Base-by-base conservation (phyloP, 2,797 vertebrate species). In the Gobio occitaniae region DNA sequence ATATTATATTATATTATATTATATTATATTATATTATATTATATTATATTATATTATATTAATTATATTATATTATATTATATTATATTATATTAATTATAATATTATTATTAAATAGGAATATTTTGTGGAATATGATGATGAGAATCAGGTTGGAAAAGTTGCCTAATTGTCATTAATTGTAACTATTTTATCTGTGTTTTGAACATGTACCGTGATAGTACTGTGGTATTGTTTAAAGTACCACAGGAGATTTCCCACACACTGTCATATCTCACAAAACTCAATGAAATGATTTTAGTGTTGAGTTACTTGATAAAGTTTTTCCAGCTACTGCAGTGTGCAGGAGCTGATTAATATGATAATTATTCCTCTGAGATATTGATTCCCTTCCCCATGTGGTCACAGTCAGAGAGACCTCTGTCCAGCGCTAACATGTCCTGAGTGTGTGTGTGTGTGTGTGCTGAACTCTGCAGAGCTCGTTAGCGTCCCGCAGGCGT, bases 401-500 rank as follows among this genome's bases (percentile, higher is more conserved):
- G 25, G 25, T 25, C 25, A 25, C 25, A 25, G 25, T 25, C 25
- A 25, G 25, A 25, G 25, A 25, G 32, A 32, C 32, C 32, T 32
- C 32, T 32, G 32, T 32, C 32, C 32, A 32, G 32, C 32, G 32
- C 32, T 32, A 32, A 32, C 32, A 32, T 32, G 32, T 32, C 32
- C 32, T 32, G 32, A 1, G 32, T 32, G 32, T 32, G 32, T 32
- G 32, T 32, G 32, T 32, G 32, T 32, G 32, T 32, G 32, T 32
- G 32, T 32, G 32, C 32, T 32, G 32, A 32, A 32, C 47, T 50
- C 12, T 16, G 82, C 59, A 32, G 32, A 32, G 7, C 77, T 85
- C 74, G 74, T 66, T 68, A 86, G 56, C 88, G 87, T 25, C 25
- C 89, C 88, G 63, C 87, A 80, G n/a, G 88, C 71, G 79, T 25